These are phyloP conservation scores for Heliconius hewitsoni DNA, from an alignment of 1,140 invertebrate species.

Conservation along the genomic window DNA sequence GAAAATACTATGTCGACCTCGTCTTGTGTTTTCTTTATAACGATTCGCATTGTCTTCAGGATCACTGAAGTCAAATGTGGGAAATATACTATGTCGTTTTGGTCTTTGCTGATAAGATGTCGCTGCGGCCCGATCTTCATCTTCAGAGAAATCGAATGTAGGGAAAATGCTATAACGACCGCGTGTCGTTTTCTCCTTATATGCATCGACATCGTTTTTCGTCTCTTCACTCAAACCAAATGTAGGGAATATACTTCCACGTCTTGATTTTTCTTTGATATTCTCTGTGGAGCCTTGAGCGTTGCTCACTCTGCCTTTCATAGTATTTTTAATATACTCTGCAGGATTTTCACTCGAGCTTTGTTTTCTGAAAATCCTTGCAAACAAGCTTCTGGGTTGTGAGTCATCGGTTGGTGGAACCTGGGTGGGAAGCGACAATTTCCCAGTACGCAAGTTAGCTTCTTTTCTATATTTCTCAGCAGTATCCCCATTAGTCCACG, in stretches of 20 bases:
- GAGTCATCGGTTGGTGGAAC: slow-evolving; percentile 41
- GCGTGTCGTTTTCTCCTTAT: slow-evolving; percentile 65
- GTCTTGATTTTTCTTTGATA: slow-evolving; percentile 53
- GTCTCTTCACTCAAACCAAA: slow-evolving; percentile 56
- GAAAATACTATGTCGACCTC: slow-evolving; percentile 70
- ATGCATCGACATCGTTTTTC: slow-evolving; percentile 54
- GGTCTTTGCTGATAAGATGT: slow-evolving; percentile 63
- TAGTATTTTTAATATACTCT: slow-evolving; percentile 66
- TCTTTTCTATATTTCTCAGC: slow-evolving; percentile 82
- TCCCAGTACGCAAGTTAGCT: slow-evolving; percentile 74
- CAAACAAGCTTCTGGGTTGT: slow-evolving; percentile 61
- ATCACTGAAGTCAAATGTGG: slow-evolving; percentile 67
- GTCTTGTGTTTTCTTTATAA: slow-evolving; percentile 69
- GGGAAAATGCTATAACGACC: slow-evolving; percentile 72
- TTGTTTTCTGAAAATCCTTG: slow-evolving; percentile 60
- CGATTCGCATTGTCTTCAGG: slow-evolving; percentile 58
- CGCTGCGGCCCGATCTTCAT: slow-evolving; percentile 60
- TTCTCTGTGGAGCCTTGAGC: slow-evolving; percentile 52
- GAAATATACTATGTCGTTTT: slow-evolving; percentile 68
- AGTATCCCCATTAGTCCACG: slow-evolving; percentile 86
- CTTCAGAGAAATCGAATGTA: slow-evolving; percentile 70
- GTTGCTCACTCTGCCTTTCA: slow-evolving; percentile 59
- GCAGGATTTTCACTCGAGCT: slow-evolving; percentile 63
- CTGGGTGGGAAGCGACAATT: slow-evolving; percentile 64
- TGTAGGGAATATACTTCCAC: slow-evolving; percentile 62